Evolutionary conservation across 2,113 vertebrate species (phyloP).

Genomic region (Cariama cristata): DNA sequence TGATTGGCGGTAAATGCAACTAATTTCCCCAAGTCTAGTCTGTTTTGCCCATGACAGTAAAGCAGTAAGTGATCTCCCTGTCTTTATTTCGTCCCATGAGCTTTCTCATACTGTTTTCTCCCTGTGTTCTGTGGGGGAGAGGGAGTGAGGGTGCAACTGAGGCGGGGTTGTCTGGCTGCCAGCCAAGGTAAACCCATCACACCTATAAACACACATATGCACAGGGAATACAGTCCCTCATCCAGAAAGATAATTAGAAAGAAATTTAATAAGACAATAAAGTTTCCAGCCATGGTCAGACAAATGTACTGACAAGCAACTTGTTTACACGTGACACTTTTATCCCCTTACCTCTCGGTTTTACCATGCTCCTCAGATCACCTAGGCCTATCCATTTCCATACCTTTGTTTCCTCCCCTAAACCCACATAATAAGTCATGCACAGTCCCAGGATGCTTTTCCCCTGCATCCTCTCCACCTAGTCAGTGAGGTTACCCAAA

Average conservation of each 20-base stretch:
- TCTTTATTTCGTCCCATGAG: neutral
- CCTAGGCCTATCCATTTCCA: accelerated
- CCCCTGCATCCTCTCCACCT: too few species aligned
- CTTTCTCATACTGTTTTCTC: neutral
- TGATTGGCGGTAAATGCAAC: neutral
- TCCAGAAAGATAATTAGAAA: neutral
- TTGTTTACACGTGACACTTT: neutral
- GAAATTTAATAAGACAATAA: neutral
- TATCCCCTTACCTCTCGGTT: neutral
- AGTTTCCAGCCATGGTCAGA: neutral
- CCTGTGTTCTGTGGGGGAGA: neutral
- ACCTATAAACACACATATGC: neutral
- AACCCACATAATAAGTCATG: accelerated
- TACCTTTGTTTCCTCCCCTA: neutral
- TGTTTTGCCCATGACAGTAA: neutral
- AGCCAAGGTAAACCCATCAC: neutral
- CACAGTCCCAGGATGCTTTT: neutral
- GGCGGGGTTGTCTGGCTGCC: neutral
- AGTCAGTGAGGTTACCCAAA: neutral
- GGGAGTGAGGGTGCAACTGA: neutral
- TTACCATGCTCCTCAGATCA: neutral
- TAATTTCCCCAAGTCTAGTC: neutral
- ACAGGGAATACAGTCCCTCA: neutral
- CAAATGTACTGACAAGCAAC: neutral
- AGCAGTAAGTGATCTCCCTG: neutral